Percentiles rank a stretch among this genome's conserved stretches.
Conservation (phyloP, 2,797 vertebrate species). For the Vipera latastei region DNA sequence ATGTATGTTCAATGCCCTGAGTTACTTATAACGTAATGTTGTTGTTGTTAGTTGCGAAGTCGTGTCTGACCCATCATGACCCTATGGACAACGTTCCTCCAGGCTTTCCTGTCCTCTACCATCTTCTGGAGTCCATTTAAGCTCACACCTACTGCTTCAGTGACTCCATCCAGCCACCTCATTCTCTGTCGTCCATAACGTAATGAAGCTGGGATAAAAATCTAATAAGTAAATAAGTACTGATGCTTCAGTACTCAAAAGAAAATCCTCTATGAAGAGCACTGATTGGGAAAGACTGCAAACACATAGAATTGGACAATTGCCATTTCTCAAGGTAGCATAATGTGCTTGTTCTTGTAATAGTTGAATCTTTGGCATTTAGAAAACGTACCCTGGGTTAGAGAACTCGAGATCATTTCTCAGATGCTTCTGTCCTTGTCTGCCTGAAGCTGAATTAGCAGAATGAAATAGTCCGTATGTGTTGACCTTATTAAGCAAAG, state of each 20-base stretch:
- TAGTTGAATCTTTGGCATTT: background rate
- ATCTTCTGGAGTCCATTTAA: too few relatives aligned
- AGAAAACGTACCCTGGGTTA: accelerated
- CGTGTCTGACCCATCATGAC: too few relatives aligned
- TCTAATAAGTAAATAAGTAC: background rate
- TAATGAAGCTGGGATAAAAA: background rate
- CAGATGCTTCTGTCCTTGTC: background rate
- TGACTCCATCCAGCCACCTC: too few relatives aligned
- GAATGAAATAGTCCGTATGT: background rate
- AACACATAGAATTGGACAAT: background rate
- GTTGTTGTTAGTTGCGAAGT: too few relatives aligned
- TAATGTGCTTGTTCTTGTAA: background rate
- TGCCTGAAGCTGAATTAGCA: background rate
- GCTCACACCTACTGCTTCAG: too few relatives aligned
- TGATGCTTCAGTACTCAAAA: background rate
- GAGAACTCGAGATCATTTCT: background rate
- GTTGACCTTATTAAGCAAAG: background rate
- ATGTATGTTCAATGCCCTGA: background rate
- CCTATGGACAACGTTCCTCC: too few relatives aligned
- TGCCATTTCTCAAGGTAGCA: background rate
- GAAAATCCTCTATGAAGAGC: background rate
- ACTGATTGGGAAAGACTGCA: background rate
- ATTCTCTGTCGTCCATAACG: background rate
- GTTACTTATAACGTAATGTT: background rate
- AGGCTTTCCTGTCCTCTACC: too few relatives aligned